A percentile compares a stretch with the other conserved stretches of the same genome.
These are phyloP conservation scores for Onychomys leucogaster DNA, from an alignment of 2,797 vertebrate genomes.

Conservation along the genomic window DNA sequence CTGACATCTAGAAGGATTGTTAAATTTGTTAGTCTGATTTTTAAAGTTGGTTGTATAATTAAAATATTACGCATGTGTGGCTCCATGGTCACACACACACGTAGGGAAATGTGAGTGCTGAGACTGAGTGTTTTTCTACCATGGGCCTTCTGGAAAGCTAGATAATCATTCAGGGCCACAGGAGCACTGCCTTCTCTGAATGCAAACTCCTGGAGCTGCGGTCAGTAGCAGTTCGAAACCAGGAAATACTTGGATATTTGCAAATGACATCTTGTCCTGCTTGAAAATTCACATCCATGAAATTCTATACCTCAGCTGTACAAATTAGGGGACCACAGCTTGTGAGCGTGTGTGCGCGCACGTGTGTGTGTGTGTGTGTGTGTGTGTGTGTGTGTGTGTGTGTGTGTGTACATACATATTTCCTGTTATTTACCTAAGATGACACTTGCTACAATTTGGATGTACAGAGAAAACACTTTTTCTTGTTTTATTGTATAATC, in stretches of 20 bases:
- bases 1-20: neutral
- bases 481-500: neutral
- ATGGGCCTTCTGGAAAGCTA: neutral
- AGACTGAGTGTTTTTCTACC: neutral
- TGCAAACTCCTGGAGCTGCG: neutral
- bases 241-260: neutral
- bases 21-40: neutral
- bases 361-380: fast-evolving
- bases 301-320: neutral
- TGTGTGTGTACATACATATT: neutral
- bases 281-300: too few species aligned
- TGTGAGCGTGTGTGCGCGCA: too few species aligned
- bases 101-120: neutral
- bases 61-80: neutral
- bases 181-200: neutral
- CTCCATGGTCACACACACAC: neutral
- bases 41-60: neutral
- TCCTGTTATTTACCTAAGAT: neutral
- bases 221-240: neutral
- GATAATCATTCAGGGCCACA: neutral
- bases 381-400: neutral
- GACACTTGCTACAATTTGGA: neutral
- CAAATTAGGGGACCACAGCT: neutral
- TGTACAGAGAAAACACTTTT: neutral
- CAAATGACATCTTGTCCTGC: neutral